Evolutionary conservation across 2,113 vertebrate species (phyloP).

Genomic region (Pelecanoides urinatrix): DNA sequence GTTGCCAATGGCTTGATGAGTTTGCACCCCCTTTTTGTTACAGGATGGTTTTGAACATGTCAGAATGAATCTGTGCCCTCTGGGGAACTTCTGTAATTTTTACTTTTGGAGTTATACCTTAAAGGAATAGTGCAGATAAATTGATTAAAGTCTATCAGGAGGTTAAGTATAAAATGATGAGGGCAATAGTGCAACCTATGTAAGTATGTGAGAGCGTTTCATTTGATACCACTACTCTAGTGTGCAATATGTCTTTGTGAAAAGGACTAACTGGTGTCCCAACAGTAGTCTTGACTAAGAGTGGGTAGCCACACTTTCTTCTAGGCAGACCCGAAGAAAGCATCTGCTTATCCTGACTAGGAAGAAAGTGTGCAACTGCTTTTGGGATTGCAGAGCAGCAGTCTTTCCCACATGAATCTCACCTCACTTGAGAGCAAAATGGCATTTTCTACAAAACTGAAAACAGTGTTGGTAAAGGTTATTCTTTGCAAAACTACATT

Average conservation of each 20-base stretch:
- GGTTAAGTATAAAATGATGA: not conserved
- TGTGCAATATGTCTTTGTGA: not conserved
- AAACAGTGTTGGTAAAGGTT: not conserved
- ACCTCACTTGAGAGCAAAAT: not conserved
- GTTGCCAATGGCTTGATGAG: not conserved
- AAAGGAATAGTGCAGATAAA: not conserved
- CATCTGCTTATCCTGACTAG: not conserved
- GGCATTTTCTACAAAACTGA: not conserved
- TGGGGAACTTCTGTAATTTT: not conserved
- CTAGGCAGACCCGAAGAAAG: not conserved
- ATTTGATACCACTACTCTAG: not conserved
- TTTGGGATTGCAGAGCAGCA: not conserved
- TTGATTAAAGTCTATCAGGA: not conserved
- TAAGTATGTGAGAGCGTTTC: not conserved
- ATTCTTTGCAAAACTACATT: not conserved
- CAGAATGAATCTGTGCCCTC: not conserved
- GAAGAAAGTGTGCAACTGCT: not conserved
- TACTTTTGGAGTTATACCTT: not conserved
- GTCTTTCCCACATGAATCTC: not conserved
- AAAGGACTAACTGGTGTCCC: not conserved
- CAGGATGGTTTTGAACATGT: not conserved
- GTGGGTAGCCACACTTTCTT: not conserved
- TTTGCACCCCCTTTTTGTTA: not conserved
- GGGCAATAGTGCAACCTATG: not conserved
- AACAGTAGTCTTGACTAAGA: not conserved